Percentiles rank a stretch among this genome's conserved stretches.
Conservation (phyloP, 2,888 invertebrate species). For the Brenthis ino region DNA sequence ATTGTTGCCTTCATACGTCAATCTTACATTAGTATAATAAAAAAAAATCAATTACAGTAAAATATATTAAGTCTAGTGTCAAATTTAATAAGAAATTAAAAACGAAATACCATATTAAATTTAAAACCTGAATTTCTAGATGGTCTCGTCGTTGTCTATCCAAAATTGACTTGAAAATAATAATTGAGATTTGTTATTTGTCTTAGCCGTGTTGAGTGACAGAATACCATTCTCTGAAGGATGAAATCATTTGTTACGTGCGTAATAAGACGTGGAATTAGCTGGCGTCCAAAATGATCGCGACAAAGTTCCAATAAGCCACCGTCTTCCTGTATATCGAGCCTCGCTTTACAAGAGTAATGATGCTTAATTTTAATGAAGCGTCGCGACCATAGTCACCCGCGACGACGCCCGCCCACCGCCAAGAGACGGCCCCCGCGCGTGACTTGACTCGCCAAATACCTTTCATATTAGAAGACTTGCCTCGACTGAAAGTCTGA, state of each 20-base stretch:
- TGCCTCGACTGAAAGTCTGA: slow-evolving; percentile 74
- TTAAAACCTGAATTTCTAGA: too few species aligned
- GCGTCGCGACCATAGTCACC: slow-evolving; percentile 66
- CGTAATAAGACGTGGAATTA: slow-evolving; percentile 75
- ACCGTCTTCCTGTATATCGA: slow-evolving; percentile 63
- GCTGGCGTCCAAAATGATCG: slow-evolving; percentile 61
- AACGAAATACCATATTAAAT: too few species aligned
- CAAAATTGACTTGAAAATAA: background rate
- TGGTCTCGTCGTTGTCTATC: background rate
- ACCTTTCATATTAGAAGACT: slow-evolving; percentile 72
- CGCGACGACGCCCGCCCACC: slow-evolving; percentile 50
- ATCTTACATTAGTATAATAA: too few species aligned
- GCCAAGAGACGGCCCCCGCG: slow-evolving; percentile 47
- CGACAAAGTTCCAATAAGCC: slow-evolving; percentile 76
- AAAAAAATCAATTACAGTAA: too few species aligned
- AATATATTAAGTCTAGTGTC: too few species aligned
- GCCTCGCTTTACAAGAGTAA: slow-evolving; percentile 78
- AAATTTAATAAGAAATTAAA: too few species aligned
- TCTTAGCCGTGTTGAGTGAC: slow-evolving; percentile 21
- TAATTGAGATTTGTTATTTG: slow-evolving; percentile 1
- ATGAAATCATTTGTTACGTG: slow-evolving; percentile 70
- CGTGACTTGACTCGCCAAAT: slow-evolving; percentile 71
- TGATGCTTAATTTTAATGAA: slow-evolving; percentile 82
- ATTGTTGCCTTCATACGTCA: background rate
- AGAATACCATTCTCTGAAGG: slow-evolving; percentile 44